Percentiles rank a stretch among this genome's conserved stretches.
These are phyloP conservation scores for Drosophila affinis DNA, from an alignment of 2,888 invertebrate genomes.

Conservation along the genomic window DNA sequence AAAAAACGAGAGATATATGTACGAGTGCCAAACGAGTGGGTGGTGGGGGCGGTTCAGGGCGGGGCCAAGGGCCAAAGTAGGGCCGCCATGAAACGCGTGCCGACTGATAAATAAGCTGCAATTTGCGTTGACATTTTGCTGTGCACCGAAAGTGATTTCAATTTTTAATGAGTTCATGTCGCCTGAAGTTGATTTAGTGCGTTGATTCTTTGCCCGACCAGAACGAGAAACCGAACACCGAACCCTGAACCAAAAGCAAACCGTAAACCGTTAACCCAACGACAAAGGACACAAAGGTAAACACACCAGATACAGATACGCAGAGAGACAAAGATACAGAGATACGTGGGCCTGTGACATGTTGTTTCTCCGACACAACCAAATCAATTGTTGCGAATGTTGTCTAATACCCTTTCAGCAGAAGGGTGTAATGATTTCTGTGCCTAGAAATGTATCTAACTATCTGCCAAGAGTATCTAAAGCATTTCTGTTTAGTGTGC, in stretches of 20 bases:
- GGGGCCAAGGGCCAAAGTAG: background rate
- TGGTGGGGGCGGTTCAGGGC: background rate
- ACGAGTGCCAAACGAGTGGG: background rate
- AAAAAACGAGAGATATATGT: constrained; percentile 6
- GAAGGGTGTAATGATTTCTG: background rate
- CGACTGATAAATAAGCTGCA: constrained; percentile 77
- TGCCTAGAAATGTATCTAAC: too few species aligned
- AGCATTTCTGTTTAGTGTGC: constrained; percentile 35
- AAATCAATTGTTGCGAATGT: constrained; percentile 69
- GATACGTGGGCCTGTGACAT: constrained; percentile 4
- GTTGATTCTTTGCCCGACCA: constrained; percentile 55
- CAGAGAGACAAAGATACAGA: constrained; percentile 5
- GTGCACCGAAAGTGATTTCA: constrained; percentile 73
- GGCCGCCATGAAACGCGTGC: constrained; percentile 27
- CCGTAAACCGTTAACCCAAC: constrained; percentile 8
- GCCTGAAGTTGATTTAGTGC: constrained; percentile 68
- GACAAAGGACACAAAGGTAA: constrained; percentile 60
- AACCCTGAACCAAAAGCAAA: background rate
- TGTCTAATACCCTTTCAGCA: background rate
- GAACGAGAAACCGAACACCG: constrained; percentile 7
- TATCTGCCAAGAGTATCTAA: background rate
- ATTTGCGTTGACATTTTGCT: constrained; percentile 80
- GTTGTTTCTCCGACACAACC: constrained; percentile 5
- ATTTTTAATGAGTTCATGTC: constrained; percentile 78
- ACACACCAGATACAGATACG: constrained; percentile 19